Percentiles rank a stretch among this genome's conserved stretches.
phyloP scores from a whole-genome alignment of 2,797 vertebrate genomes.

The Ficedula albicollis region DNA sequence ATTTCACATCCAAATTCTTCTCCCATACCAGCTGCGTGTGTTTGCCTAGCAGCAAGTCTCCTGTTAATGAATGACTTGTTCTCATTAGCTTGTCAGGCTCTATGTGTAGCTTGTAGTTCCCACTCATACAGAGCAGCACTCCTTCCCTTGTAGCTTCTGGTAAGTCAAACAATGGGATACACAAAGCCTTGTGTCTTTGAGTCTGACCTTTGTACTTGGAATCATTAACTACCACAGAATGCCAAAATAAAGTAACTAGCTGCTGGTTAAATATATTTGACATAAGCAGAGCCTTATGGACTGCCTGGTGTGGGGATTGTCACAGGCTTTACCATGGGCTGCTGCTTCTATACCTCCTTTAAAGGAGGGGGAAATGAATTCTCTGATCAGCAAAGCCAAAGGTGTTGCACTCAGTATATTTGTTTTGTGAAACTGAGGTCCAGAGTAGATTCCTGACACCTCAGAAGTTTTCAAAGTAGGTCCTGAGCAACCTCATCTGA shows the following conservation, averaged over 20 bases:
- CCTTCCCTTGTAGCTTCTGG: constrained; percentile 35
- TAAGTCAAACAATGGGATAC: constrained; percentile 39
- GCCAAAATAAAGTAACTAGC: constrained; percentile 7
- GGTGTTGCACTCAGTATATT: background rate
- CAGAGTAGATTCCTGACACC: background rate
- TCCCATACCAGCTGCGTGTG: constrained; percentile 53
- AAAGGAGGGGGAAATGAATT: background rate
- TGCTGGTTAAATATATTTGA: constrained; percentile 2
- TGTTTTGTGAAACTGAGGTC: background rate
- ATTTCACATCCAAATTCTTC: constrained; percentile 60
- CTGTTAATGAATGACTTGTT: constrained; percentile 66
- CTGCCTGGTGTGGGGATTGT: background rate
- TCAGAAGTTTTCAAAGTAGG: background rate
- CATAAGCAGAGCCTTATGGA: background rate
- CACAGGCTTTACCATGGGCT: background rate
- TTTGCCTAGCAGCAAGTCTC: constrained; percentile 64
- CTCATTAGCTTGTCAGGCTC: constrained; percentile 51
- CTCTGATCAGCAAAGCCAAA: background rate
- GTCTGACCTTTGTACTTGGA: constrained; percentile 48
- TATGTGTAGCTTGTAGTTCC: constrained; percentile 6
- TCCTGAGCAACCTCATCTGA: background rate
- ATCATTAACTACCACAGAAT: constrained; percentile 33
- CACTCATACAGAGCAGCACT: background rate
- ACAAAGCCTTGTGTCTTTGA: constrained; percentile 30
- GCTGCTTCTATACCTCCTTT: background rate